Evolutionary conservation across 2,888 invertebrate genomes (phyloP).

Genomic region (Andrena dorsata): DNA sequence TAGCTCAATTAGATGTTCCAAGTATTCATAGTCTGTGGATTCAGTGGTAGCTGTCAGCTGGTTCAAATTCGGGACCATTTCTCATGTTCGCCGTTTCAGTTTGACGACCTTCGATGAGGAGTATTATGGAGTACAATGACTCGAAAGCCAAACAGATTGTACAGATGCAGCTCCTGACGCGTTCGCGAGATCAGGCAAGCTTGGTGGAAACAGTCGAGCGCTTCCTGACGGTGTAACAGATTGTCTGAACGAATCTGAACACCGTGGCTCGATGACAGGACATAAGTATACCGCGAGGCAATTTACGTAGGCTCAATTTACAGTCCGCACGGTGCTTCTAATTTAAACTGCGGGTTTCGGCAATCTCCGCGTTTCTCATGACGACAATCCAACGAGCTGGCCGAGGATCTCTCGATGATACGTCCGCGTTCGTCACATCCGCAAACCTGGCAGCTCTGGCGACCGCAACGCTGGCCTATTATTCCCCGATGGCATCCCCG

Average conservation of each 20-base stretch:
- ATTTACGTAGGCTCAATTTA: constrained; percentile 80
- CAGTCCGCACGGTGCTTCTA: constrained; percentile 78
- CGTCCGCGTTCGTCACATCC: constrained; percentile 58
- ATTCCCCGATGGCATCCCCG: constrained; percentile 73
- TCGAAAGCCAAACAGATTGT: too few relatives aligned
- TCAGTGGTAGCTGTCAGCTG: too few relatives aligned
- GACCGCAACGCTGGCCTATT: constrained; percentile 81
- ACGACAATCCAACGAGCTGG: constrained; percentile 75
- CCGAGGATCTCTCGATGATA: constrained; percentile 57
- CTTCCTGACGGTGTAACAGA: constrained; percentile 3
- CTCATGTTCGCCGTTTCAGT: too few relatives aligned
- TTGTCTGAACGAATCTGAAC: constrained; percentile 18
- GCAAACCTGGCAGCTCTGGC: constrained; percentile 60
- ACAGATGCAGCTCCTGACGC: too few relatives aligned
- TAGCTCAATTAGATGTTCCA: too few relatives aligned
- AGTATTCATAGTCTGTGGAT: too few relatives aligned
- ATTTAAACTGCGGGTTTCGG: constrained; percentile 83
- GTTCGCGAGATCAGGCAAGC: too few relatives aligned
- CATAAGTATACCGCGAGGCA: constrained; percentile 75
- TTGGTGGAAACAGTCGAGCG: not conserved
- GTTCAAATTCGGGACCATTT: too few relatives aligned
- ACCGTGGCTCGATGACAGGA: constrained; percentile 27
- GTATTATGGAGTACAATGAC: too few relatives aligned
- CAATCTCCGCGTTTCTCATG: constrained; percentile 81
- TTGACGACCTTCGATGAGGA: too few relatives aligned